These are phyloP conservation scores for Girardia tigrina DNA, from an alignment of 2,888 invertebrate genomes.

Conservation along the genomic window DNA sequence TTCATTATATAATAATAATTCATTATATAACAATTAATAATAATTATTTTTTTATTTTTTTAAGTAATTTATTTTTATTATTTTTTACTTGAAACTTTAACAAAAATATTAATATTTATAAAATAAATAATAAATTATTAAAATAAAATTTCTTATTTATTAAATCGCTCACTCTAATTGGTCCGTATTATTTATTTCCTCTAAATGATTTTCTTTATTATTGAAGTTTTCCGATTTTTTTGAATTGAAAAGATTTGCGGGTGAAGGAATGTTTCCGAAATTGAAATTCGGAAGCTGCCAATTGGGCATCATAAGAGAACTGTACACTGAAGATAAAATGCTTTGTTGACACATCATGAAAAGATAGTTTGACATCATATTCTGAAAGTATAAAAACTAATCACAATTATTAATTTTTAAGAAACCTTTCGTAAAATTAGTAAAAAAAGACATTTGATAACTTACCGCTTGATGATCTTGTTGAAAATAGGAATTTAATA, in stretches of 20 bases:
- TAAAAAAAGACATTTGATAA: background rate
- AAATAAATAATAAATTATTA: no score
- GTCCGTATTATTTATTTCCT: background rate
- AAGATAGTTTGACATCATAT: background rate
- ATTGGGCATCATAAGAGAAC: background rate
- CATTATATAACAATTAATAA: no score
- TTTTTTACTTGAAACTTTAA: no score
- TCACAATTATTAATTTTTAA: background rate
- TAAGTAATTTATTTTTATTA: no score
- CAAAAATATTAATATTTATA: no score
- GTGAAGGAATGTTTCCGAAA: slow-evolving; percentile 7
- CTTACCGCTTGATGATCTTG: slow-evolving; percentile 4
- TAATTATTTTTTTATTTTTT: no score
- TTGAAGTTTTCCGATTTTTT: background rate
- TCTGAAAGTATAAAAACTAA: background rate
- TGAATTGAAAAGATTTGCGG: background rate
- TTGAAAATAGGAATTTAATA: background rate
- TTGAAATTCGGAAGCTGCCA: slow-evolving; percentile 7
- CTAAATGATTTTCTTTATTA: slow-evolving; percentile 19
- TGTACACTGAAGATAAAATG: slow-evolving; percentile 12
- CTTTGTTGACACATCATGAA: slow-evolving; percentile 13
- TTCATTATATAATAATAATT: no score
- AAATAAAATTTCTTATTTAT: no score
- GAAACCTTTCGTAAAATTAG: no score
- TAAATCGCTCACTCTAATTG: background rate